A percentile compares a stretch with the other conserved stretches of the same genome.
These are phyloP conservation scores for Sinocyclocheilus rhinocerous DNA, from an alignment of 2,113 vertebrate genomes.

Conservation along the genomic window DNA sequence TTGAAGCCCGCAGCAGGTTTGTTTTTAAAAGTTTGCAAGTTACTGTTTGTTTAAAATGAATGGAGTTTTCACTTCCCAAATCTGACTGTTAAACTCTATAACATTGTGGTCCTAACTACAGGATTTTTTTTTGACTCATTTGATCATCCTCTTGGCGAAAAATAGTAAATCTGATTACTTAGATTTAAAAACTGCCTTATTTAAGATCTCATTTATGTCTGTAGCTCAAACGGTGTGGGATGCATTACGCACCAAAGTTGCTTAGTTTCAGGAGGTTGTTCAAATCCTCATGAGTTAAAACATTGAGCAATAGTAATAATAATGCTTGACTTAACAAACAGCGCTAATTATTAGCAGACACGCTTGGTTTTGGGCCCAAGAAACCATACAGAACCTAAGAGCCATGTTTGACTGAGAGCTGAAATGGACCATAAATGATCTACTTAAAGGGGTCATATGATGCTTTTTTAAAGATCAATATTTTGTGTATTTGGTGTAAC, in stretches of 20 bases:
- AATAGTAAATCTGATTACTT: not conserved
- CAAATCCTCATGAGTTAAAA: not conserved
- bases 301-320: not conserved
- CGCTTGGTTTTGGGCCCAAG: not conserved
- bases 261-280: not conserved
- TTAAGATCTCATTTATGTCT: not conserved
- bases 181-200: not conserved
- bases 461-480: too few species aligned
- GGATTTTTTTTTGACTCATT: not conserved
- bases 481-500: too few species aligned
- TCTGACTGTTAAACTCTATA: too few species aligned
- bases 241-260: not conserved
- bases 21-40: too few species aligned
- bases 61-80: not conserved
- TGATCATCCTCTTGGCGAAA: not conserved
- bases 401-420: not conserved
- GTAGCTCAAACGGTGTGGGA: not conserved
- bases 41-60: not conserved
- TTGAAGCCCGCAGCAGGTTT: too few species aligned
- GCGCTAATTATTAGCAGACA: not conserved
- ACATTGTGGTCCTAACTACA: not conserved
- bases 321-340: constrained; percentile 4
- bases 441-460: too few species aligned
- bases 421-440: constrained; percentile 23
- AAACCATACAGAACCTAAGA: not conserved